A percentile compares a stretch with the other conserved stretches of the same genome.
Evolutionary conservation across 1,140 invertebrate genomes (phyloP).

Genomic region (Sarcophaga peregrina): DNA sequence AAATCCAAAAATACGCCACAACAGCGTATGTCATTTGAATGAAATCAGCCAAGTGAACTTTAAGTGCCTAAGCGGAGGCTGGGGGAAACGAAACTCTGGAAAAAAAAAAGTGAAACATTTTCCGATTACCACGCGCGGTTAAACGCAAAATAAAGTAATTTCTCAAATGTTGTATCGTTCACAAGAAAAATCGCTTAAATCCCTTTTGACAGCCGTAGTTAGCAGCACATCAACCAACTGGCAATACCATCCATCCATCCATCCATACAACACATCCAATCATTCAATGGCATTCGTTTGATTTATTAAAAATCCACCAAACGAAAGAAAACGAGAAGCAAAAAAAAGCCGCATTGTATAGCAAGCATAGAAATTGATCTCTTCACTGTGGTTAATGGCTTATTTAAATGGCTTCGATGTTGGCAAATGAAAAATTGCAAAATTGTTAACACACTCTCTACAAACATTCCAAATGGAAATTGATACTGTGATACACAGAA

Average conservation of each 20-base stretch:
- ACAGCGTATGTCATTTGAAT: conserved; percentile 26
- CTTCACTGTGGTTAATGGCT: conserved; percentile 34
- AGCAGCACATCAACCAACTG: conserved; percentile 32
- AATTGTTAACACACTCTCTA: conserved; percentile 29
- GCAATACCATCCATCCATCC: not conserved
- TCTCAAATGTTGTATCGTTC: conserved; percentile 5
- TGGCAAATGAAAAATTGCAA: conserved; percentile 36
- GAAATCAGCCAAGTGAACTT: not conserved
- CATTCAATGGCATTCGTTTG: conserved; percentile 28
- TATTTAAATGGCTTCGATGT: conserved; percentile 37
- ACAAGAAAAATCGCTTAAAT: conserved; percentile 40
- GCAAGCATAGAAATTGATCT: conserved; percentile 14
- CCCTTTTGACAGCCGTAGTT: conserved; percentile 40
- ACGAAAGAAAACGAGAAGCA: not conserved
- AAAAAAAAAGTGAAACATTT: conserved; percentile 23
- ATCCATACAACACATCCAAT: not conserved
- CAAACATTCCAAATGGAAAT: conserved; percentile 3
- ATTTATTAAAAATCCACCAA: conserved; percentile 27
- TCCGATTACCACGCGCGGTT: conserved; percentile 37
- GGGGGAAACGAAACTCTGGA: not conserved
- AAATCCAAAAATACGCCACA: conserved; percentile 15
- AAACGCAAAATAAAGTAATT: conserved; percentile 38
- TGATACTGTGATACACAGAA: not conserved
- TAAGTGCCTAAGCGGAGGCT: not conserved
- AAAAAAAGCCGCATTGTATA: not conserved